Evolutionary conservation across 2,113 vertebrate species (phyloP).

Genomic region (Dermatemys mawii): DNA sequence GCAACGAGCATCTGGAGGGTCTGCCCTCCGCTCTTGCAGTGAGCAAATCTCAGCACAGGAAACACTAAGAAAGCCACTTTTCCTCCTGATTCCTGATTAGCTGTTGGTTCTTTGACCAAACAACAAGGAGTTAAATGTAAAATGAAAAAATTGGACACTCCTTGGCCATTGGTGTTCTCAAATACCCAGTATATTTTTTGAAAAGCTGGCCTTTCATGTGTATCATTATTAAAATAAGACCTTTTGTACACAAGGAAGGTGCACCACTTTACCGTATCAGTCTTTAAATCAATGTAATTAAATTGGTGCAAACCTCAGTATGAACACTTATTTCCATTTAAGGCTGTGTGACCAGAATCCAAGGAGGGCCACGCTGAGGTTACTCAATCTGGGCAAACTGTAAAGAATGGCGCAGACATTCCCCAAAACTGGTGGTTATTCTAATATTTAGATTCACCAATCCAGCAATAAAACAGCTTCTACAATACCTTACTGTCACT

Average conservation of each 20-base stretch:
- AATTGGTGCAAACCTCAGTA: background rate
- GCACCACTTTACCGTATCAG: background rate
- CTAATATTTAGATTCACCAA: too few relatives aligned
- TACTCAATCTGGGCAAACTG: too few relatives aligned
- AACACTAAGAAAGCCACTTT: background rate
- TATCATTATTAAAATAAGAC: background rate
- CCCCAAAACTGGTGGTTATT: too few relatives aligned
- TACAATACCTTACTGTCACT: too few relatives aligned
- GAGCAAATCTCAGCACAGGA: background rate
- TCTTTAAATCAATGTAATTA: background rate
- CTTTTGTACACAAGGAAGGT: background rate
- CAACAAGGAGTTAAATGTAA: background rate
- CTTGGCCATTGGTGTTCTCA: background rate
- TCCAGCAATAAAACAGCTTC: too few relatives aligned
- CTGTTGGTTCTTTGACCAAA: background rate
- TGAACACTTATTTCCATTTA: background rate
- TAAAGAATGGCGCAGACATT: too few relatives aligned
- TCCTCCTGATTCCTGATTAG: background rate
- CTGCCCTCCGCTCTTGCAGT: background rate
- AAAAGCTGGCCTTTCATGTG: background rate
- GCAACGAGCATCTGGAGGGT: background rate
- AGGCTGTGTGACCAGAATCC: too few relatives aligned
- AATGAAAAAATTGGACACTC: background rate
- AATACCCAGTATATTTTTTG: background rate
- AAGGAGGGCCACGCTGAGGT: too few relatives aligned